Conservation (phyloP, 1,140 invertebrate species). For the Drosophila sproati region DNA sequence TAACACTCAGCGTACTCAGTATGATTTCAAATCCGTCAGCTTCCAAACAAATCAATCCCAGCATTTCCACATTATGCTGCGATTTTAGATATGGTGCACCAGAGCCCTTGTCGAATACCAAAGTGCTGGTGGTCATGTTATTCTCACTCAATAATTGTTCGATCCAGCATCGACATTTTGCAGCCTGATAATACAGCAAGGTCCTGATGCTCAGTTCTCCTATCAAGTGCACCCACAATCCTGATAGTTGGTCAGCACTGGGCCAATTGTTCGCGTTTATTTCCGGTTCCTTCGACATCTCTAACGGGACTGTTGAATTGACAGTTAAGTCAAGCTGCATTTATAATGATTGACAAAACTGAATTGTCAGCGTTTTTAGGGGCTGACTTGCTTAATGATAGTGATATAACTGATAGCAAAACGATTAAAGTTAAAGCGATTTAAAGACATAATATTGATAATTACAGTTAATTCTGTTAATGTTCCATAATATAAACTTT, state of each 20-base stretch:
- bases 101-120: slow-evolving; percentile 26
- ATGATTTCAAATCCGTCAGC: neutral
- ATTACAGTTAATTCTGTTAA: no score
- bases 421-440: no score
- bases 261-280: neutral
- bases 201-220: slow-evolving; percentile 25
- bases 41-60: slow-evolving; percentile 43
- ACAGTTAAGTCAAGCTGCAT: neutral
- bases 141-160: slow-evolving; percentile 21
- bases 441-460: no score
- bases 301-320: slow-evolving; percentile 3
- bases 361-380: slow-evolving; percentile 19
- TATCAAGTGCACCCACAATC: slow-evolving; percentile 14
- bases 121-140: neutral
- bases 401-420: no score
- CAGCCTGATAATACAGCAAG: slow-evolving; percentile 27
- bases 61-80: slow-evolving; percentile 22
- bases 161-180: slow-evolving; percentile 32
- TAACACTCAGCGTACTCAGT: slow-evolving; percentile 16
- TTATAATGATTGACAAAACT: neutral
- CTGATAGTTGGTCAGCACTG: neutral
- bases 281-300: slow-evolving; percentile 16
- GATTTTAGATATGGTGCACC: slow-evolving; percentile 17
- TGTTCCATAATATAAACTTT: no score
- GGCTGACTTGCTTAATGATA: slow-evolving; percentile 21